These are phyloP conservation scores for Pteria penguin DNA, from an alignment of 2,888 invertebrate genomes.

Conservation along the genomic window DNA sequence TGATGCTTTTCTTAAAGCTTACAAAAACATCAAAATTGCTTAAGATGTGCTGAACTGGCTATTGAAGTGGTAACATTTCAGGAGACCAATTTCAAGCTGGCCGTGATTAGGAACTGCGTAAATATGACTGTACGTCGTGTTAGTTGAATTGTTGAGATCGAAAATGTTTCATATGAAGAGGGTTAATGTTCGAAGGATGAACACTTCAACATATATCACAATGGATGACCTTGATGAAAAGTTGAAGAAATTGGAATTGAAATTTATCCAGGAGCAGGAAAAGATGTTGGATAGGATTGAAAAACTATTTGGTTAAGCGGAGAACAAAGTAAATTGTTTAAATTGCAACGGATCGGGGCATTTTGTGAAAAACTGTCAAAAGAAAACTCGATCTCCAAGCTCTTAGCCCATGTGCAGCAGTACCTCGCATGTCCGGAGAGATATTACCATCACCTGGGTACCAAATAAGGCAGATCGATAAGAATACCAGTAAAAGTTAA, in stretches of 20 bases:
- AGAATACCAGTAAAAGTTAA: neutral
- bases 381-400: neutral
- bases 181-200: too few species aligned
- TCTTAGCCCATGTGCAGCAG: neutral
- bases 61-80: slow-evolving; percentile 1
- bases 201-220: neutral
- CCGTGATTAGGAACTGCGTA: too few species aligned
- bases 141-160: too few species aligned
- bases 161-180: too few species aligned
- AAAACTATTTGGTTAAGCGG: neutral
- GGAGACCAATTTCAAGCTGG: slow-evolving; percentile 21
- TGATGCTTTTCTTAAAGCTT: slow-evolving; percentile 15
- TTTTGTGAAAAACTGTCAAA: neutral
- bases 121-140: too few species aligned
- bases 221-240: neutral
- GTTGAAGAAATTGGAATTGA: neutral
- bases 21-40: slow-evolving; percentile 8
- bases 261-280: neutral
- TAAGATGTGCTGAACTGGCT: slow-evolving; percentile 13
- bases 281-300: neutral
- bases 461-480: neutral
- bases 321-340: neutral
- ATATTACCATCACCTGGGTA: neutral
- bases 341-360: neutral
- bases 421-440: neutral